Evolutionary conservation across 2,113 vertebrate species (phyloP).

Genomic region (Neomonachus schauinslandi): DNA sequence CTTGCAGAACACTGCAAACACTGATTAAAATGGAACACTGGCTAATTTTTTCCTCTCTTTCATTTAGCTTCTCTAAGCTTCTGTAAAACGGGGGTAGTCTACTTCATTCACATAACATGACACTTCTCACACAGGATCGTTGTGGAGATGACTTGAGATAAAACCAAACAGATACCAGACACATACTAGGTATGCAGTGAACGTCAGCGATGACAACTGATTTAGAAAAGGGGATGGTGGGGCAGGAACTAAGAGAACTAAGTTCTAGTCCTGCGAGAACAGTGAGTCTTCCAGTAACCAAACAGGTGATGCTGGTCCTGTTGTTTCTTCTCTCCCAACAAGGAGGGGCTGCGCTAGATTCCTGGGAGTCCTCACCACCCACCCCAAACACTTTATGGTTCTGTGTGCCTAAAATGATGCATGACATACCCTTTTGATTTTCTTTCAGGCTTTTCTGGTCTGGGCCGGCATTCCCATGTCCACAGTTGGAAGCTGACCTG

Average conservation of each 20-base stretch:
- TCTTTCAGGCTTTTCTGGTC: neutral
- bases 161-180: neutral
- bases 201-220: neutral
- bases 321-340: neutral
- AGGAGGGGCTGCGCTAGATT: too few relatives aligned
- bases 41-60: neutral
- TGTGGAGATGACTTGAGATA: neutral
- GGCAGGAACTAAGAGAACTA: neutral
- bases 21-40: neutral
- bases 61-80: neutral
- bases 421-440: neutral
- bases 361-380: neutral
- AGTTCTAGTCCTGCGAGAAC: neutral
- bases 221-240: neutral
- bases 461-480: neutral
- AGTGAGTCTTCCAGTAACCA: neutral
- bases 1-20: neutral
- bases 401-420: neutral
- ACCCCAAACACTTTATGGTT: neutral
- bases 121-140: neutral
- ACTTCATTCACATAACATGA: neutral
- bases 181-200: neutral
- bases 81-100: neutral
- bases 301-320: too few relatives aligned
- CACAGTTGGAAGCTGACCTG: neutral